Percentiles rank a stretch among this genome's conserved stretches.
phyloP scores from a whole-genome alignment of 2,797 vertebrate species.

The Heterohyrax brucei region DNA sequence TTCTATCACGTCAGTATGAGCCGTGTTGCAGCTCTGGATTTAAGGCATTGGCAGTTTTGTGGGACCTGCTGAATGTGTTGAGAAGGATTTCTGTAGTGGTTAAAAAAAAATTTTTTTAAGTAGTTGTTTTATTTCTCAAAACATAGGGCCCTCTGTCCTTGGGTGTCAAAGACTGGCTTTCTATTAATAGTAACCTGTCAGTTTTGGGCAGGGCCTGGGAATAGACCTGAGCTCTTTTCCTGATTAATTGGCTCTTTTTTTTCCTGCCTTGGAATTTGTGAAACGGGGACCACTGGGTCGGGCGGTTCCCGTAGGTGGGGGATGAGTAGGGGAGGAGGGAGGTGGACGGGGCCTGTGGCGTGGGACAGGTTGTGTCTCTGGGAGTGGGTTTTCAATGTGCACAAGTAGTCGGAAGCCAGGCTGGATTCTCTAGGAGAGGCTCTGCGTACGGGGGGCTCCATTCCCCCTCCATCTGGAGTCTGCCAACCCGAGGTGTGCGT shows the following conservation, averaged over 20 bases:
- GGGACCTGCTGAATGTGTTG: constrained; percentile 78
- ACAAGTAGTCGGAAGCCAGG: neutral
- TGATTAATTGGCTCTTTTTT: neutral
- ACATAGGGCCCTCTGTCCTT: constrained; percentile 58
- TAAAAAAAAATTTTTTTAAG: constrained; percentile 36
- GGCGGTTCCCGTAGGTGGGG: neutral
- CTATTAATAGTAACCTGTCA: constrained; percentile 72
- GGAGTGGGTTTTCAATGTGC: neutral
- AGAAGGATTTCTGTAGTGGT: constrained; percentile 76
- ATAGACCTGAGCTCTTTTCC: neutral
- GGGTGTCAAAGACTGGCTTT: constrained; percentile 51
- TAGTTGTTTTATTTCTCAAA: constrained; percentile 84
- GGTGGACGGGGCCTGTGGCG: neutral
- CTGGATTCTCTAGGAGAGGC: neutral
- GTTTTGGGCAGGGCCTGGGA: neutral
- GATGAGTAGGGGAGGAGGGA: neutral
- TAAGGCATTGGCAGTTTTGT: constrained; percentile 82
- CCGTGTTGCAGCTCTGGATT: constrained; percentile 82
- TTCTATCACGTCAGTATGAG: constrained; percentile 82
- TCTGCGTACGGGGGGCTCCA: fast-evolving
- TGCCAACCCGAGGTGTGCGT: too few species aligned
- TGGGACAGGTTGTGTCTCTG: neutral
- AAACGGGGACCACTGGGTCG: neutral
- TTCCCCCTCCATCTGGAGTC: neutral
- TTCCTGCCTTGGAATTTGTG: neutral